Evolutionary conservation across 2,113 vertebrate species (phyloP).

Genomic region (Furnarius figulus): DNA sequence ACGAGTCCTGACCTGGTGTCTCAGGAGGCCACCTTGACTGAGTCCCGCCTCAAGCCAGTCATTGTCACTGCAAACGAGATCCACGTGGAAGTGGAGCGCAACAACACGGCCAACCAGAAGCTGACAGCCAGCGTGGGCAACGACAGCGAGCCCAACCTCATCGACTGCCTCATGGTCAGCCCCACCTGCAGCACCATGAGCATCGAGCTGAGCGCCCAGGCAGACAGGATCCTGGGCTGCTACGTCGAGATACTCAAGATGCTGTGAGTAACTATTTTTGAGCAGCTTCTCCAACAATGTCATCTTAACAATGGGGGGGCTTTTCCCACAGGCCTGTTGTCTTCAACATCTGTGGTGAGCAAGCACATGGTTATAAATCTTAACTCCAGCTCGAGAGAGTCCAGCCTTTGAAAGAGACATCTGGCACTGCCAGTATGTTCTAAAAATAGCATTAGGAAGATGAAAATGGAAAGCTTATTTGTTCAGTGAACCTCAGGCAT

Average conservation of each 20-base stretch:
- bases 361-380: conserved; percentile 30
- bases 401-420: conserved; percentile 42
- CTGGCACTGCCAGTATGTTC: conserved; percentile 37
- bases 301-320: neutral
- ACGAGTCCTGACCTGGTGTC: conserved; percentile 82
- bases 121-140: conserved; percentile 83
- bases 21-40: conserved; percentile 79
- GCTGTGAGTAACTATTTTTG: conserved; percentile 85
- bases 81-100: conserved; percentile 93
- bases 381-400: neutral
- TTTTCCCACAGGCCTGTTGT: neutral
- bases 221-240: conserved; percentile 93
- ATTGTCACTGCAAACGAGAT: conserved; percentile 96
- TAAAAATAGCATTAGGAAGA: conserved; percentile 56
- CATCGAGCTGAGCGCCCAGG: conserved; percentile 96
- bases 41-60: conserved; percentile 82
- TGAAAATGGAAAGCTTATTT: conserved; percentile 46
- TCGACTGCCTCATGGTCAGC: conserved; percentile 98
- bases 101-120: conserved; percentile 90
- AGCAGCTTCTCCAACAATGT: neutral
- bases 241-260: conserved; percentile 98
- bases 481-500: conserved; percentile 10
- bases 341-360: conserved; percentile 14
- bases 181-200: conserved; percentile 92
- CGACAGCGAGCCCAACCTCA: conserved; percentile 96